phyloP scores from a whole-genome alignment of 2,797 vertebrate species.

The Numenius phaeopus region DNA sequence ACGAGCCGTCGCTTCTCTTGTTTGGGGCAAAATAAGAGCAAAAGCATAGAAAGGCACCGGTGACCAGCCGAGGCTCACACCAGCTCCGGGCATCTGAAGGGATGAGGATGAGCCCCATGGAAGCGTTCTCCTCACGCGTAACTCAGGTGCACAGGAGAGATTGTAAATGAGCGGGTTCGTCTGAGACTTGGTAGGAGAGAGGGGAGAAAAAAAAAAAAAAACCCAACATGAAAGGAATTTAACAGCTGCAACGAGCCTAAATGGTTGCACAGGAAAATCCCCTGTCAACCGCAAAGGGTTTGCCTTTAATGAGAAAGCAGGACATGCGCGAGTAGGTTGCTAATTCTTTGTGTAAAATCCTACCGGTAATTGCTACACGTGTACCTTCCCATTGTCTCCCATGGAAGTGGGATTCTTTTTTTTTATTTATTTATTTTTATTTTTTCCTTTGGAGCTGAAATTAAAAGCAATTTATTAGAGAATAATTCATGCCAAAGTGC shows the following conservation, averaged over 20 bases:
- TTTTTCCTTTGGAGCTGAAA: not conserved
- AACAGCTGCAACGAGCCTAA: slow-evolving; percentile 62
- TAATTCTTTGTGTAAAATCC: slow-evolving; percentile 58
- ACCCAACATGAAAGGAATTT: slow-evolving; percentile 19
- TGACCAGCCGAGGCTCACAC: not conserved
- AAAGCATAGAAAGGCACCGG: not conserved
- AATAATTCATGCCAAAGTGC: not conserved
- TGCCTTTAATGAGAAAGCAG: slow-evolving; percentile 63
- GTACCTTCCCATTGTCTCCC: slow-evolving; percentile 25
- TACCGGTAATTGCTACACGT: slow-evolving; percentile 24
- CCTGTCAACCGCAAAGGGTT: slow-evolving; percentile 27
- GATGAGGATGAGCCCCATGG: not conserved
- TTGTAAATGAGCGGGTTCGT: not conserved
- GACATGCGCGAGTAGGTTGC: slow-evolving; percentile 9
- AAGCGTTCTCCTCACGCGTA: not conserved
- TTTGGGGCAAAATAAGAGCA: not conserved
- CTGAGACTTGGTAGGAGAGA: not conserved
- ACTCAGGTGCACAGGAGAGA: not conserved
- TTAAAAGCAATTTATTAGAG: slow-evolving; percentile 17
- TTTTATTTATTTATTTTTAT: not conserved
- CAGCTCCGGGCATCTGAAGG: not conserved
- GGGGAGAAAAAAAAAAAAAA: rapidly evolving
- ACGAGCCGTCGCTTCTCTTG: rapidly evolving
- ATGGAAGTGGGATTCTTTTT: not conserved
- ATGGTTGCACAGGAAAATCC: slow-evolving; percentile 49